Conservation (phyloP, 2,113 vertebrate species). For the Pyrgilauda ruficollis region DNA sequence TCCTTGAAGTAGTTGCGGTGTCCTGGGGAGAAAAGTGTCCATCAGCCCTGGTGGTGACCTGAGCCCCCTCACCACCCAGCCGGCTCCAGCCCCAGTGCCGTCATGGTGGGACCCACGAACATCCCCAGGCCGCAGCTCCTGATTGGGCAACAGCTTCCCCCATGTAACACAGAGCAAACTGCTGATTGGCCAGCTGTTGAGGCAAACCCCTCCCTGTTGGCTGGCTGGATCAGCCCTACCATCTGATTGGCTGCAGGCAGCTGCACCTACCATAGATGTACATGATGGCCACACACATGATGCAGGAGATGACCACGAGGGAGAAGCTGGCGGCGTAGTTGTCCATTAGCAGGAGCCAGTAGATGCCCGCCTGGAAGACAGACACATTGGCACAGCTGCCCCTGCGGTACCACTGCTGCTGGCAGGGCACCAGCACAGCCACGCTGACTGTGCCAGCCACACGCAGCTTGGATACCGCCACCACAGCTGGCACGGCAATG, state of each 20-base stretch:
- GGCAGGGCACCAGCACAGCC: background rate
- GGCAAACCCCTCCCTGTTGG: background rate
- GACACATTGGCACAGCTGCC: background rate
- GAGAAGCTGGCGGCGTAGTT: slow-evolving; percentile 98
- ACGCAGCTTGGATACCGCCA: rapidly evolving
- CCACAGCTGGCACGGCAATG: rapidly evolving
- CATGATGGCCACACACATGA: slow-evolving; percentile 97
- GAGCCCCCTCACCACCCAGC: rapidly evolving
- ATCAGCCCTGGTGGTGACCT: background rate
- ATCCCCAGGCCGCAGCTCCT: background rate
- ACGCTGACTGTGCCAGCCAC: rapidly evolving
- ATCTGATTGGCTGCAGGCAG: rapidly evolving
- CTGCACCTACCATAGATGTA: slow-evolving; percentile 90
- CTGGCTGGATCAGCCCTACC: background rate
- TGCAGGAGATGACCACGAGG: slow-evolving; percentile 95
- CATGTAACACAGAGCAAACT: background rate
- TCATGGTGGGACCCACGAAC: rapidly evolving
- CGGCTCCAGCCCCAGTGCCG: background rate
- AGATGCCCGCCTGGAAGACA: slow-evolving; percentile 89
- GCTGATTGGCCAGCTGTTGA: background rate
- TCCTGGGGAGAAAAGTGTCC: slow-evolving; percentile 68
- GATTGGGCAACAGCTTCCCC: background rate
- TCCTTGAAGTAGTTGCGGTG: slow-evolving; percentile 95
- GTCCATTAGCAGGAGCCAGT: slow-evolving; percentile 97
- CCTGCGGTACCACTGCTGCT: rapidly evolving